These are phyloP conservation scores for Eupsilia transversa DNA, from an alignment of 2,888 invertebrate species.

Conservation along the genomic window DNA sequence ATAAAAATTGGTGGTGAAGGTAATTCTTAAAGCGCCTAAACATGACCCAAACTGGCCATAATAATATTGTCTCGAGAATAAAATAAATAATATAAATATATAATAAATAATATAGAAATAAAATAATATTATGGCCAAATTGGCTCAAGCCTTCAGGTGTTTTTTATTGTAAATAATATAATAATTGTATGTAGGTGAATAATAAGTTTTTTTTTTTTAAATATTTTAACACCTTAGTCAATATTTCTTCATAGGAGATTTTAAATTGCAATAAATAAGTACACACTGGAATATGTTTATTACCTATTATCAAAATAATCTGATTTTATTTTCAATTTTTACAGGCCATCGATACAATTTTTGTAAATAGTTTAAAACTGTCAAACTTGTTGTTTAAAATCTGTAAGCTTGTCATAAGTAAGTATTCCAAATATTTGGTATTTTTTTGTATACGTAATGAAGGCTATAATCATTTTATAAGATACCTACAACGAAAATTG, in stretches of 20 bases:
- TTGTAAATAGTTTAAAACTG: constrained; percentile 47
- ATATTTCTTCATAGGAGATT: background rate
- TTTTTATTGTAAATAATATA: constrained; percentile 31
- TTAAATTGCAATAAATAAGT: background rate
- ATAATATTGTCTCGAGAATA: background rate
- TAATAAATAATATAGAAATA: background rate
- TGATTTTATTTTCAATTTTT: constrained; percentile 18
- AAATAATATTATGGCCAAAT: background rate
- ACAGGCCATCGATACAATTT: constrained; percentile 57
- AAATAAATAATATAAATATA: background rate
- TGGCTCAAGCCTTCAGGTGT: background rate
- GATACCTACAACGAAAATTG: background rate
- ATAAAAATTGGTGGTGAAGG: background rate
- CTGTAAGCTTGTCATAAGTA: constrained; percentile 13
- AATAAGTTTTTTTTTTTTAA: background rate
- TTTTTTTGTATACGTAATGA: background rate
- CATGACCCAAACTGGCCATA: background rate
- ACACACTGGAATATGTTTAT: background rate
- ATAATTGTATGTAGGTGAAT: background rate
- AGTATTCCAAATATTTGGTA: constrained; percentile 1
- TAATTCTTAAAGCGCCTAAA: background rate
- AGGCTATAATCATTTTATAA: background rate
- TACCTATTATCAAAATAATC: background rate
- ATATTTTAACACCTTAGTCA: constrained; percentile 1
- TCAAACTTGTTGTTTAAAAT: background rate